Evolutionary conservation across 2,888 invertebrate species (phyloP).

Genomic region (Eudasyphora cyanicolor): DNA sequence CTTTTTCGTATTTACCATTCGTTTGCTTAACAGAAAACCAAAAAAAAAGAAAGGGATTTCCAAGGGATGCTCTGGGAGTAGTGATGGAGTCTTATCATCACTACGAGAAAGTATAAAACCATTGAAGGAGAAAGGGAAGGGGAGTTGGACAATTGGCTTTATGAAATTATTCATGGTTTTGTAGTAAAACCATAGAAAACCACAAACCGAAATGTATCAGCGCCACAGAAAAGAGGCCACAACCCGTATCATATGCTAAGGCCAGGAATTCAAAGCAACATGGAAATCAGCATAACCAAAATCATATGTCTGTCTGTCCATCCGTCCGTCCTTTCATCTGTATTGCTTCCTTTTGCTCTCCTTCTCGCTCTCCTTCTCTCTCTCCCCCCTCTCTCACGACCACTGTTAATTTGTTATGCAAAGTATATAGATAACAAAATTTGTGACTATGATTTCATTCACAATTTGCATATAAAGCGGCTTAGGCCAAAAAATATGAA

Average conservation of each 20-base stretch:
- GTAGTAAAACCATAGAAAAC: neutral
- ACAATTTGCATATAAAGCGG: constrained; percentile 35
- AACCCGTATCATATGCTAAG: neutral
- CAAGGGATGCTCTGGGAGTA: too few species aligned
- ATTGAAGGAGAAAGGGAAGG: neutral
- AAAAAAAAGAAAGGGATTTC: neutral
- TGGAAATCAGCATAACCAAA: neutral
- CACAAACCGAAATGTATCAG: neutral
- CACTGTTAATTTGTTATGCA: constrained; percentile 47
- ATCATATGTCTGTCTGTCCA: neutral
- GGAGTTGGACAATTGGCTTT: constrained; percentile 29
- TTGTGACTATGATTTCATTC: neutral
- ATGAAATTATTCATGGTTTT: constrained; percentile 45
- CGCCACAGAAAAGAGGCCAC: neutral
- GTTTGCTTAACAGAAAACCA: too few species aligned
- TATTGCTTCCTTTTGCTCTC: too few species aligned
- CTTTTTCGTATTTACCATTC: neutral
- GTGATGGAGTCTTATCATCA: neutral
- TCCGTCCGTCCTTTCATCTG: neutral
- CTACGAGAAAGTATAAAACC: neutral
- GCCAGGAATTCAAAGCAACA: neutral
- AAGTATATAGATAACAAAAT: constrained; percentile 32
- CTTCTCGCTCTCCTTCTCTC: too few species aligned
- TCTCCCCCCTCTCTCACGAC: too few species aligned
- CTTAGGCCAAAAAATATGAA: neutral